These are phyloP conservation scores for Bubo scandiacus DNA, from an alignment of 2,113 vertebrate species.

Conservation along the genomic window DNA sequence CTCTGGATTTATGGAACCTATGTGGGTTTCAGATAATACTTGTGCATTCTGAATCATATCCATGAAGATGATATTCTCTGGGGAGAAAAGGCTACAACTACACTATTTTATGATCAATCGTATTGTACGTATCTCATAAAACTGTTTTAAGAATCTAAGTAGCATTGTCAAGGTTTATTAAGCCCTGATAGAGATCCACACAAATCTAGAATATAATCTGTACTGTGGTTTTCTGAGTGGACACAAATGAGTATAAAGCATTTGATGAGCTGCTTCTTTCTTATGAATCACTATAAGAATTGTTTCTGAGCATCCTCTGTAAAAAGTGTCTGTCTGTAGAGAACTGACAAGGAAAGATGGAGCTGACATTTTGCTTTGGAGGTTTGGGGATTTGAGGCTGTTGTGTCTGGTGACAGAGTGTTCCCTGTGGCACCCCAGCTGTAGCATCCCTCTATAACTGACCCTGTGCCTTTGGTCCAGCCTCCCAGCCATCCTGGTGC, in stretches of 20 bases:
- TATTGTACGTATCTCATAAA: not conserved
- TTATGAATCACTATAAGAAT: not conserved
- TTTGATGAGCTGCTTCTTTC: not conserved
- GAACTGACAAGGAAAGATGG: not conserved
- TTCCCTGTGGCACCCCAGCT: not conserved
- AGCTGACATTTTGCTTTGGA: not conserved
- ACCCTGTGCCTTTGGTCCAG: not conserved
- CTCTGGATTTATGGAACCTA: not conserved
- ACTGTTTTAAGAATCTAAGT: not conserved
- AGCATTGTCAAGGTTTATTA: not conserved
- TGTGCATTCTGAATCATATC: not conserved
- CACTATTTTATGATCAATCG: accelerated
- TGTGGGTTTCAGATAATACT: not conserved
- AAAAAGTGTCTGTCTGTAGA: not conserved
- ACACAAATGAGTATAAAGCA: not conserved
- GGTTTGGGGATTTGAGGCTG: not conserved
- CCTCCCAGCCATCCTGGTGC: not conserved
- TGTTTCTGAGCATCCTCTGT: not conserved
- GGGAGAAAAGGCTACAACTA: not conserved
- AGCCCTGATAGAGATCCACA: not conserved
- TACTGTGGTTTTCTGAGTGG: not conserved
- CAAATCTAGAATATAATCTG: not conserved
- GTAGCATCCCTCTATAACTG: accelerated
- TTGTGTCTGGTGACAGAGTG: not conserved
- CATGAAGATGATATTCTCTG: not conserved